These are phyloP conservation scores for Drosophila sechellia DNA, from an alignment of 1,140 invertebrate species.

Conservation along the genomic window DNA sequence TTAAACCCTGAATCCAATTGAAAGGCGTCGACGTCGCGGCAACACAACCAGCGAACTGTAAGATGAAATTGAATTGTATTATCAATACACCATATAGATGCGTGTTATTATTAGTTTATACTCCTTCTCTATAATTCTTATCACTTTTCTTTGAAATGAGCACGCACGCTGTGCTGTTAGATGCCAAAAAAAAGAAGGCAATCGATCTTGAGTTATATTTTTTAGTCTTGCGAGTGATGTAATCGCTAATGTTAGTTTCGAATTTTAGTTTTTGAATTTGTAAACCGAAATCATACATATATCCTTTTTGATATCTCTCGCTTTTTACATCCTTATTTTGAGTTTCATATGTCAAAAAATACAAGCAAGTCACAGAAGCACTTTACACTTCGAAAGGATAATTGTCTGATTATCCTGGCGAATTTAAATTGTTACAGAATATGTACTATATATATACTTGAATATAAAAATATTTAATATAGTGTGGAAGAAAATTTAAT, in stretches of 20 bases:
- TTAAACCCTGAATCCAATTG: conserved; percentile 64
- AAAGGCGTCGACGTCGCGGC: conserved; percentile 46
- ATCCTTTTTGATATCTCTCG: not conserved
- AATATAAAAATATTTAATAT: too few relatives aligned
- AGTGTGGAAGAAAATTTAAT: too few relatives aligned
- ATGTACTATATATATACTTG: too few relatives aligned
- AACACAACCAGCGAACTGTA: conserved; percentile 60
- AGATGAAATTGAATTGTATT: conserved; percentile 68
- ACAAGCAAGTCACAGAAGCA: too few relatives aligned
- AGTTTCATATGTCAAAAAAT: too few relatives aligned
- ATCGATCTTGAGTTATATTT: conserved; percentile 36
- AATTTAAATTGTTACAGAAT: not conserved
- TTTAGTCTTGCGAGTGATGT: conserved; percentile 49
- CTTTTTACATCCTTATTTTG: not conserved
- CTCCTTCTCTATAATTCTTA: conserved; percentile 43
- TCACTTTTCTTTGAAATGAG: conserved; percentile 57
- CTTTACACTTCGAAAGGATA: not conserved
- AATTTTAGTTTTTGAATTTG: not conserved
- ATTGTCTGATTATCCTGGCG: not conserved
- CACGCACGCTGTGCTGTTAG: conserved; percentile 35
- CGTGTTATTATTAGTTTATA: conserved; percentile 45
- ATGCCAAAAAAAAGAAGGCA: conserved; percentile 54
- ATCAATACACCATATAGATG: conserved; percentile 52
- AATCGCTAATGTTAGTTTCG: conserved; percentile 25
- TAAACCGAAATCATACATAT: too few relatives aligned